Conservation (phyloP, 1,140 invertebrate species). For the Eubasilissa regina region DNA sequence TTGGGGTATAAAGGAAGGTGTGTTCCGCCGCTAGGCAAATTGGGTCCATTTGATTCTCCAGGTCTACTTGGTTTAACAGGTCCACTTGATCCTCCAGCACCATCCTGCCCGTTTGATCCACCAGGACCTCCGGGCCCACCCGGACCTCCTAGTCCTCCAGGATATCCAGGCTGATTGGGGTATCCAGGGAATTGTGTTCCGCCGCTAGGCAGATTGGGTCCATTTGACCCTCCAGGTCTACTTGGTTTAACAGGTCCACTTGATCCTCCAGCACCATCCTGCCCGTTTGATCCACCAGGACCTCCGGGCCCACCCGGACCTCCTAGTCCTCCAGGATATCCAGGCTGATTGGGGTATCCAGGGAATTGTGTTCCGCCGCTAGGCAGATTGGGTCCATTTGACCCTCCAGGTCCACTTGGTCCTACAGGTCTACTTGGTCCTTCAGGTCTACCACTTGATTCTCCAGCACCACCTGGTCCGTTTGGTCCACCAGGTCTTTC, state of each 20-base stretch:
- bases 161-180: conserved; percentile 27
- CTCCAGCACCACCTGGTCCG: background rate
- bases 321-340: background rate
- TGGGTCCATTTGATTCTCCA: conserved; percentile 34
- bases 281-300: background rate
- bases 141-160: conserved; percentile 51
- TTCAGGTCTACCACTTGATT: background rate
- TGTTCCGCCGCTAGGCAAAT: conserved; percentile 31
- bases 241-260: conserved; percentile 50
- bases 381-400: conserved; percentile 33
- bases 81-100: conserved; percentile 40
- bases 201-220: conserved; percentile 24
- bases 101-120: conserved; percentile 30
- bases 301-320: conserved; percentile 6
- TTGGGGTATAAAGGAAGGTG: too few species aligned
- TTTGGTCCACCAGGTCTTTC: conserved; percentile 16
- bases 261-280: background rate
- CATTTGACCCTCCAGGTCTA: conserved; percentile 55
- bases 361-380: too few species aligned
- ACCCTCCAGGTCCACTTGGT: conserved; percentile 59
- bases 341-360: too few species aligned
- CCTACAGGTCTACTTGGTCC: background rate
- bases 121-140: conserved; percentile 48
- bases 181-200: too few species aligned
- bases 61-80: conserved; percentile 33